phyloP scores from a whole-genome alignment of 2,113 vertebrate genomes.

The Sisor rabdophorus region DNA sequence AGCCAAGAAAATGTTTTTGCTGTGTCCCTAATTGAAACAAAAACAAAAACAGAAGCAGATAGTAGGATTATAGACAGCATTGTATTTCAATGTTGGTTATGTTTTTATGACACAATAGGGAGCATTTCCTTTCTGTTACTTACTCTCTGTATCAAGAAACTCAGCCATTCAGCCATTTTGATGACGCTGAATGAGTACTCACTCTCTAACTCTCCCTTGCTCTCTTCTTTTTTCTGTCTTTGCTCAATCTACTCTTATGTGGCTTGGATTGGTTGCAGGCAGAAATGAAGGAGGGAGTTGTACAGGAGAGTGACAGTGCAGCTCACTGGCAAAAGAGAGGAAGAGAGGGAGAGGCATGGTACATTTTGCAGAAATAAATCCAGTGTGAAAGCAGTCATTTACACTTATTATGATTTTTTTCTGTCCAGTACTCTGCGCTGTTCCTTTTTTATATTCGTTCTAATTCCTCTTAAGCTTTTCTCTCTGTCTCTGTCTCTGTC shows the following conservation, averaged over 20 bases:
- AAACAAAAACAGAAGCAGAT: conserved; percentile 46
- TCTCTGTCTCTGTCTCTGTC: conserved; percentile 47
- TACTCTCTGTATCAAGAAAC: conserved; percentile 44
- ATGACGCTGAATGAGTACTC: conserved; percentile 62
- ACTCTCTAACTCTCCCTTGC: conserved; percentile 27
- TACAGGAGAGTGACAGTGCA: conserved; percentile 57
- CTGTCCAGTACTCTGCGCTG: conserved; percentile 48
- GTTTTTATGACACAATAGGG: conserved; percentile 61
- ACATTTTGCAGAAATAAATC: conserved; percentile 63
- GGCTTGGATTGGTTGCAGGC: conserved; percentile 69
- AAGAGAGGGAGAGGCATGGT: conserved; percentile 59
- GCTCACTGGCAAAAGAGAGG: conserved; percentile 46
- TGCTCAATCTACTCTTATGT: conserved; percentile 66
- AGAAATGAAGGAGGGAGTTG: conserved; percentile 57
- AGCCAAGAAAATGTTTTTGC: conserved; percentile 40
- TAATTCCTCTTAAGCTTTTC: conserved; percentile 35
- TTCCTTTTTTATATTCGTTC: conserved; percentile 38
- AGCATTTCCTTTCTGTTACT: conserved; percentile 58
- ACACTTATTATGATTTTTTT: conserved; percentile 58
- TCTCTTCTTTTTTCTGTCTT: conserved; percentile 34
- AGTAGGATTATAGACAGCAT: conserved; percentile 50
- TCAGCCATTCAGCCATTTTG: conserved; percentile 74
- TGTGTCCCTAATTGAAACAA: conserved; percentile 63
- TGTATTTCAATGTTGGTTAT: conserved; percentile 14
- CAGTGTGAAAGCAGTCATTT: conserved; percentile 58